Conservation (phyloP, 2,113 vertebrate genomes). For the Thymallus thymallus region DNA sequence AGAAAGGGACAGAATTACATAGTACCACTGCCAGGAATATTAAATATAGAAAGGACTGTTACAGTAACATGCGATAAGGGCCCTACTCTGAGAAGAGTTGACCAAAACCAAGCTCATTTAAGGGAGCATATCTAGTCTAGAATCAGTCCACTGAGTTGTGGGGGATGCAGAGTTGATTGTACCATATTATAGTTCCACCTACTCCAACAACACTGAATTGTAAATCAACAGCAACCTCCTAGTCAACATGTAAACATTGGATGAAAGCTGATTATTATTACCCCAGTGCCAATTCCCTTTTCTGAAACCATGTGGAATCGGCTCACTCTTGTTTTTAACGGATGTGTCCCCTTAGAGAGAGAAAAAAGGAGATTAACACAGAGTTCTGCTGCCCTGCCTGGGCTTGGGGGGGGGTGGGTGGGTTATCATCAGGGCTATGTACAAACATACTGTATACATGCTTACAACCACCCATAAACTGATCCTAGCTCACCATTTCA, state of each 20-base stretch:
- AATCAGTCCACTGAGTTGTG: background rate
- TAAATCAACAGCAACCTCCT: background rate
- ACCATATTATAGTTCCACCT: background rate
- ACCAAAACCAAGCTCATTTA: no score
- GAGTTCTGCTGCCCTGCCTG: background rate
- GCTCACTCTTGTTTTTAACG: slow-evolving; percentile 55
- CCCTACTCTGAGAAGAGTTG: no score
- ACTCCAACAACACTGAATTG: background rate
- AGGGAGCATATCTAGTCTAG: no score
- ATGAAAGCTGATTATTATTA: slow-evolving; percentile 32
- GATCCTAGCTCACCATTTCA: background rate
- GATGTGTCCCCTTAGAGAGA: slow-evolving; percentile 56
- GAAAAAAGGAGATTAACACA: slow-evolving; percentile 21
- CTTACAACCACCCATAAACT: background rate
- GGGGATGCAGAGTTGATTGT: background rate
- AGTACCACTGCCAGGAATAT: no score
- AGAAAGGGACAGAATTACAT: no score
- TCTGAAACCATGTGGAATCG: slow-evolving; percentile 57
- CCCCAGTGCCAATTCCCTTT: slow-evolving; percentile 58
- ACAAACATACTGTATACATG: background rate
- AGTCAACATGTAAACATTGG: background rate
- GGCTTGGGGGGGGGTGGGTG: background rate
- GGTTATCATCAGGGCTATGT: background rate
- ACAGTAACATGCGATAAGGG: no score
- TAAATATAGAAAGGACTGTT: no score